Base-by-base conservation (phyloP, 1,140 invertebrate species). In the Littorina saxatilis region DNA sequence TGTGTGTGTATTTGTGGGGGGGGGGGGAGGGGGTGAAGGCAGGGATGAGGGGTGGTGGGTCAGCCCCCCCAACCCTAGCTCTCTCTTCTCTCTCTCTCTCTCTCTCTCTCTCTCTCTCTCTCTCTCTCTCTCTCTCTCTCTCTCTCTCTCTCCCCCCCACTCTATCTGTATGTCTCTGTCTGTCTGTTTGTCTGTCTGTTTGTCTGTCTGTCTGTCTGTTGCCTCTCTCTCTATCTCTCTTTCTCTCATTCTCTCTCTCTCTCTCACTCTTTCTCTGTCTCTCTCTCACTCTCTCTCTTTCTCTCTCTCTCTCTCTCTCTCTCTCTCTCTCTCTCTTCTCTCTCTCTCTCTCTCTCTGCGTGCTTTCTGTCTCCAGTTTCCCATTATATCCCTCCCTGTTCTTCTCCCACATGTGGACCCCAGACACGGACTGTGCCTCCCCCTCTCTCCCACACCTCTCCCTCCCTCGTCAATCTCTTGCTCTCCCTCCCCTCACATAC, bases 101-200 rank as follows among this genome's bases (percentile, higher is more conserved):
- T 58, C 55, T 20, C 9, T 58, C 55, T 58, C 17, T 58, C 55
- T 58, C 55, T 58, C 4, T 20, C n/a, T 27, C n/a, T 27, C n/a
- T 58, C 55, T 58, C 9, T 58, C 55, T 58, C 55, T 58, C 55
- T 58, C 9, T 58, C 55, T 58, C 55, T 58, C 55, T 58, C 9
- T 58, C 17, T 58, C 55, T 58, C 55, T 58, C 55, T 58, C 55
- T 58, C 17, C 23, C 55, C n/a, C 55, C n/a, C 35, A 17, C 37
- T 68, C 66, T 20, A 13, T 39, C 66, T 68, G 29, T 39, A 13
- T 39, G 23, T 50, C 29, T 40, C 43, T 47, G 35, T 73, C 70
- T 73, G 70, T 73, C 70, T 73, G 37, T 73, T 39, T 73, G 43
- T 47, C 70, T 73, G 15, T 73, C 35, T 35, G 17, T 74, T n/a